Evolutionary conservation across 1,140 invertebrate genomes (phyloP), one percentile per base, ranked within the genome.

Genomic region (Pseudomyrmex pallidus): DNA sequence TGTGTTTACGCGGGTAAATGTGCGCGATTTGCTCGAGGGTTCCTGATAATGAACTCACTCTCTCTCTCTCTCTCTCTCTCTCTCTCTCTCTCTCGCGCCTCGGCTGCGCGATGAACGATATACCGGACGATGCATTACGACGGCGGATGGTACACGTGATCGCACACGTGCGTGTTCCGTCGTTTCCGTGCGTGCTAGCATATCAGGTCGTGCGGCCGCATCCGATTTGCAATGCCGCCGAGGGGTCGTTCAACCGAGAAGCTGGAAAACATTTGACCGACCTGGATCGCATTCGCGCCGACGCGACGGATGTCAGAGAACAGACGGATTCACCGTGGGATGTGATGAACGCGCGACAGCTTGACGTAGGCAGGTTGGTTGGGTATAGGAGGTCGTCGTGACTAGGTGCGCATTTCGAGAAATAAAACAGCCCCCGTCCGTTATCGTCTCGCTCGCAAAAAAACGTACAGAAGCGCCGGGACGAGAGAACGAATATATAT

Each of bases 41-140:
- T 59, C 63, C 59, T 44, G 73, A 86, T 84, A 83, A 85, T 77
- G 64, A 84, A 85, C 83, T 84, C 64, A 54, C 82, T 80, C 35
- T 35, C 35, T 35, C 35, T 35, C 35, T 35, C 25, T 25, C 25
- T 25, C 25, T 25, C 25, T 25, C 35, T 35, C 35, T 35, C 35
- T 35, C 35, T 35, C 35, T 35, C 4, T 35, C 35, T 35, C 35
- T 5, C 35, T 5, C 35, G 0, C 46, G 17, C 13, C 15, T n/a
- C 12, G 46, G 5, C 10, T 22, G 82, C 3, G 44, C 74, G 54
- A 46, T 22, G 68, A 66, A 56, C 70, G 54, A 68, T 35, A 35
- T 35, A 46, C 56, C 63, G 70, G 57, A 63, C 46, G 22, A 35
- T 35, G 68, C 15, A 35, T 57, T 9, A 25, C 46, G 57, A 50